Conservation (phyloP, 2,113 vertebrate genomes). For the Antechinus flavipes region DNA sequence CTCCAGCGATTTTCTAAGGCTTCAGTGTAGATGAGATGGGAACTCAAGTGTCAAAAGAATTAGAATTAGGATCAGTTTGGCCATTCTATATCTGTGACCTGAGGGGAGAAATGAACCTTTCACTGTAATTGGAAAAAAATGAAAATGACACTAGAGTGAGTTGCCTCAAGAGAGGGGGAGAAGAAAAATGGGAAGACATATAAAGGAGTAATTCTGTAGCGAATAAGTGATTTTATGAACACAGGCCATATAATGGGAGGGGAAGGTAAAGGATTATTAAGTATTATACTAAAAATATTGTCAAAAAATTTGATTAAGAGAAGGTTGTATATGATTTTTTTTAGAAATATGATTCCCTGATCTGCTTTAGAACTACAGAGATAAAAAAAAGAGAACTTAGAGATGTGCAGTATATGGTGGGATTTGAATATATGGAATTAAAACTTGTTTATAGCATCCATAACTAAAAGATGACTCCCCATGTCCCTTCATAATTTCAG, state of each 20-base stretch:
- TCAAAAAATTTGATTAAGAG: constrained; percentile 10
- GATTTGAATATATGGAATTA: constrained; percentile 30
- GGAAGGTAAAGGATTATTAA: background rate
- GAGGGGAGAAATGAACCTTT: constrained; percentile 40
- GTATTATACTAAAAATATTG: background rate
- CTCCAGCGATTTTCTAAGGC: constrained; percentile 30
- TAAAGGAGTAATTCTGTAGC: background rate
- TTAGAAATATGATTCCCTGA: background rate
- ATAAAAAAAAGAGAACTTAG: background rate
- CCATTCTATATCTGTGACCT: constrained; percentile 7
- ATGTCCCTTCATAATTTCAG: constrained; percentile 41
- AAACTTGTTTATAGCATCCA: constrained; percentile 22
- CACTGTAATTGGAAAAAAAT: constrained; percentile 7
- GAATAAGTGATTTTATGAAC: background rate
- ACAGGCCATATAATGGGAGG: background rate
- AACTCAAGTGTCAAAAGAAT: constrained; percentile 43
- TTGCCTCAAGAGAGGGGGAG: background rate
- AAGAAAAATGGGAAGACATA: background rate
- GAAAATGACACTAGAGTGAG: constrained; percentile 37
- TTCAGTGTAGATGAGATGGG: background rate
- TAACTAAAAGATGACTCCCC: background rate
- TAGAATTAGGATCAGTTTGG: constrained; percentile 41
- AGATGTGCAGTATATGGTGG: constrained; percentile 2
- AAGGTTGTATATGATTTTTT: background rate
- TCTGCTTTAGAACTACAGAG: constrained; percentile 29